Evolutionary conservation across 1,140 invertebrate genomes (phyloP).

Genomic region (Trichogramma pretiosum): DNA sequence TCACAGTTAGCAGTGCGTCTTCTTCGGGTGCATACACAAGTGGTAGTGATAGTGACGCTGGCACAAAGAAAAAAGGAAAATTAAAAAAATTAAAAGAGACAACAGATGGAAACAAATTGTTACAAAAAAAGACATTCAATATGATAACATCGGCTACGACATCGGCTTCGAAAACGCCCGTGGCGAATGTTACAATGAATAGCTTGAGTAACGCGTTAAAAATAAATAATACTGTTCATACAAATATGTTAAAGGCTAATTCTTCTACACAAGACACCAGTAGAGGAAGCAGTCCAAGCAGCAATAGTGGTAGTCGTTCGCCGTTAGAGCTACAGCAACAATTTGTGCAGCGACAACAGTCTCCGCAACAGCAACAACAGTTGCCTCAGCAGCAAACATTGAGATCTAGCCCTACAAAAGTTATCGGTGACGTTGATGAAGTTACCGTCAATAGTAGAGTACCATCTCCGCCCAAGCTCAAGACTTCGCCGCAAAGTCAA

Average conservation of each 20-base stretch:
- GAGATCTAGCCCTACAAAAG: constrained; percentile 26
- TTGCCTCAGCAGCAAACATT: constrained; percentile 23
- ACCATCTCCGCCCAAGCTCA: constrained; percentile 42
- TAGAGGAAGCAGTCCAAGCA: constrained; percentile 1
- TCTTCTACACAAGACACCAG: constrained; percentile 38
- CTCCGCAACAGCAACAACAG: neutral
- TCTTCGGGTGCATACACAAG: no score
- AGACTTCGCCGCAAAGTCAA: constrained; percentile 33
- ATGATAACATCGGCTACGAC: constrained; percentile 36
- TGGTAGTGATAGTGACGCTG: constrained; percentile 35
- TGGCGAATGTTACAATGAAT: constrained; percentile 36
- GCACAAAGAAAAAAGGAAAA: constrained; percentile 36
- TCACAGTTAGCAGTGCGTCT: no score
- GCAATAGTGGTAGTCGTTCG: constrained; percentile 1
- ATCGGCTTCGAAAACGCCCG: constrained; percentile 35
- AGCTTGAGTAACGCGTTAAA: constrained; percentile 35
- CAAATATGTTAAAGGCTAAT: constrained; percentile 37
- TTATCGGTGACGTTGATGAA: constrained; percentile 40
- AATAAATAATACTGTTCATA: constrained; percentile 39
- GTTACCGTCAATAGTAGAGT: constrained; percentile 43
- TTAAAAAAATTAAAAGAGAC: constrained; percentile 44
- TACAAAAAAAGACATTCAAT: constrained; percentile 41
- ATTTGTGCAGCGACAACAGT: neutral
- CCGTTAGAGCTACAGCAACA: constrained; percentile 9
- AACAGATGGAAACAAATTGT: constrained; percentile 38